phyloP scores from a whole-genome alignment of 2,113 vertebrate species.

The Cryptomyrus ogoouensis region DNA sequence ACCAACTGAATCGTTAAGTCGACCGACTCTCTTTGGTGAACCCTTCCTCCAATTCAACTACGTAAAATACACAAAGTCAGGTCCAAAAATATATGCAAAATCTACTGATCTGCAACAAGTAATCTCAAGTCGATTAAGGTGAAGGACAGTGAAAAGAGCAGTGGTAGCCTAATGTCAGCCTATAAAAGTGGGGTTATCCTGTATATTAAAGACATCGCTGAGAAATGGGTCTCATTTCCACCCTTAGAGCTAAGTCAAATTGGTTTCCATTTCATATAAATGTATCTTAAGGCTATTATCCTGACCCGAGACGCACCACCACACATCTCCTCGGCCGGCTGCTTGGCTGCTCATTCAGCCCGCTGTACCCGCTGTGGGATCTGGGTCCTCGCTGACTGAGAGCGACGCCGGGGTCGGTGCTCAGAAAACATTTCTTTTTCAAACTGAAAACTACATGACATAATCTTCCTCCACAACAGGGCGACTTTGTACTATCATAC shows the following conservation, averaged over 20 bases:
- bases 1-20: neutral
- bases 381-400: neutral
- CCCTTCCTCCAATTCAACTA: neutral
- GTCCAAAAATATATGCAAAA: neutral
- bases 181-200: too few species aligned
- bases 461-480: neutral
- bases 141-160: neutral
- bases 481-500: neutral
- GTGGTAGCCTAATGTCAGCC: neutral
- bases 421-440: neutral
- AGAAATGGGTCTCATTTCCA: neutral
- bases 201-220: neutral
- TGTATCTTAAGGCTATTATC: neutral
- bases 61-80: neutral
- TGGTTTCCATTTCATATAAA: neutral
- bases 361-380: neutral
- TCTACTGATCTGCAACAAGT: neutral
- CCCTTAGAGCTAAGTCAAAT: neutral
- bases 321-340: neutral
- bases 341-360: neutral
- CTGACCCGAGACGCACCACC: neutral
- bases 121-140: neutral
- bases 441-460: neutral
- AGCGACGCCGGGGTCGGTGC: neutral
- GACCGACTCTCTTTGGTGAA: neutral